Evolutionary conservation across 2,113 vertebrate genomes (phyloP).

Genomic region (Drymodes brunneopygia): DNA sequence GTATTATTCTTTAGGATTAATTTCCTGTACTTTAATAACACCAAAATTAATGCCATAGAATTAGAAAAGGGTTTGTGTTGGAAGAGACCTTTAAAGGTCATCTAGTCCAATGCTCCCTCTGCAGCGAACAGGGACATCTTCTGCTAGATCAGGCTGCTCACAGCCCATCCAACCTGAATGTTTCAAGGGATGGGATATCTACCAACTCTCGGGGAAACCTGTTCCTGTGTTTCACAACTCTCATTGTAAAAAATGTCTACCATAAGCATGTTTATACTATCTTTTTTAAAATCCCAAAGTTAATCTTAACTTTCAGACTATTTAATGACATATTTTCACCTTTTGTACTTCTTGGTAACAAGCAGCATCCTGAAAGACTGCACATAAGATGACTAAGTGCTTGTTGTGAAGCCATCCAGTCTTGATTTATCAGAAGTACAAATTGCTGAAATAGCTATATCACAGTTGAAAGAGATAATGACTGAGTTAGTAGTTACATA

Average conservation of each 20-base stretch:
- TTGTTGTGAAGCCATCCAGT: not conserved
- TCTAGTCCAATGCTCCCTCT: not conserved
- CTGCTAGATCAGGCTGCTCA: not conserved
- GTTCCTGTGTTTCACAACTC: not conserved
- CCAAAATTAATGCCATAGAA: not conserved
- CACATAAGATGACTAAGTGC: not conserved
- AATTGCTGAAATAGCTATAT: not conserved
- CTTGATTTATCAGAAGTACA: not conserved
- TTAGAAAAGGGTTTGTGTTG: not conserved
- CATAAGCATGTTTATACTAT: not conserved
- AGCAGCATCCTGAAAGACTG: not conserved
- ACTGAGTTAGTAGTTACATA: not conserved
- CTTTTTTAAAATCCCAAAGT: not conserved
- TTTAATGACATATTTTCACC: not conserved
- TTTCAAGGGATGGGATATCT: not conserved
- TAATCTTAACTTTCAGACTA: not conserved
- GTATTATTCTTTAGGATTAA: not conserved
- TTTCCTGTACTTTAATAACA: not conserved
- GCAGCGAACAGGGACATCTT: not conserved
- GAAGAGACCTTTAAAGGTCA: not conserved
- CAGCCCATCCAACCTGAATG: not conserved
- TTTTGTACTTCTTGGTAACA: not conserved
- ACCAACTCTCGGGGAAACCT: not conserved
- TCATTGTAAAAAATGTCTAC: not conserved
- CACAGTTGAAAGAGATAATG: not conserved